A percentile compares a stretch with the other conserved stretches of the same genome.
Evolutionary conservation across 2,888 invertebrate species (phyloP).

Genomic region (Drosophila mulleri): DNA sequence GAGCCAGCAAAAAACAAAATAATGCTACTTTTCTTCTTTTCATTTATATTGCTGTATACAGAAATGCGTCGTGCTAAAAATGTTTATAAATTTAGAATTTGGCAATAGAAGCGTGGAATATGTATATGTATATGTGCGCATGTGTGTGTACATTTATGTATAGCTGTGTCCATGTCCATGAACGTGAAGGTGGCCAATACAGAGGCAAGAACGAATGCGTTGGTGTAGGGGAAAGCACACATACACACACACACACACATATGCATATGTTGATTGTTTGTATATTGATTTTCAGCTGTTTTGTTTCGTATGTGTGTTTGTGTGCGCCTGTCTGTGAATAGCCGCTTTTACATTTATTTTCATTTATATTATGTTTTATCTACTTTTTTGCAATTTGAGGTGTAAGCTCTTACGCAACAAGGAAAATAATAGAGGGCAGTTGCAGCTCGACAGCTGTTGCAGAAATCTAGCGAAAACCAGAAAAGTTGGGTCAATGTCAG

Average conservation of each 20-base stretch:
- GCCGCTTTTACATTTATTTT: slow-evolving; percentile 13
- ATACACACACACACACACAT: neutral
- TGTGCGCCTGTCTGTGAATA: slow-evolving; percentile 4
- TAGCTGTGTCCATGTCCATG: slow-evolving; percentile 64
- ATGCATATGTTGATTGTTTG: slow-evolving; percentile 31
- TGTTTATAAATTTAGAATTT: slow-evolving; percentile 56
- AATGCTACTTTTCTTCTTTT: slow-evolving; percentile 23
- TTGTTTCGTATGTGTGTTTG: slow-evolving; percentile 18
- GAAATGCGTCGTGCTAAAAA: slow-evolving; percentile 11
- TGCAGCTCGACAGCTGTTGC: slow-evolving; percentile 43
- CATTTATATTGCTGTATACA: neutral
- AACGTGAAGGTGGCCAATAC: slow-evolving; percentile 64
- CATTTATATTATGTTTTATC: neutral
- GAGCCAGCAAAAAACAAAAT: slow-evolving; percentile 32
- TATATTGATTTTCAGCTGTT: slow-evolving; percentile 65
- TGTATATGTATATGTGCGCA: neutral
- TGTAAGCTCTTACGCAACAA: slow-evolving; percentile 60
- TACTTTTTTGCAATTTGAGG: slow-evolving; percentile 6
- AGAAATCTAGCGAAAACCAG: slow-evolving; percentile 30
- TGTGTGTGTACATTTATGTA: neutral
- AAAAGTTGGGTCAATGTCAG: slow-evolving; percentile 71
- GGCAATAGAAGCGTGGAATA: slow-evolving; percentile 29
- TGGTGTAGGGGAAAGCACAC: slow-evolving; percentile 18
- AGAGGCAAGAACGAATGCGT: slow-evolving; percentile 25
- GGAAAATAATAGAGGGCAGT: slow-evolving; percentile 3